Base-by-base conservation (phyloP, 1,140 invertebrate species). In the Caenorhabditis briggsae region DNA sequence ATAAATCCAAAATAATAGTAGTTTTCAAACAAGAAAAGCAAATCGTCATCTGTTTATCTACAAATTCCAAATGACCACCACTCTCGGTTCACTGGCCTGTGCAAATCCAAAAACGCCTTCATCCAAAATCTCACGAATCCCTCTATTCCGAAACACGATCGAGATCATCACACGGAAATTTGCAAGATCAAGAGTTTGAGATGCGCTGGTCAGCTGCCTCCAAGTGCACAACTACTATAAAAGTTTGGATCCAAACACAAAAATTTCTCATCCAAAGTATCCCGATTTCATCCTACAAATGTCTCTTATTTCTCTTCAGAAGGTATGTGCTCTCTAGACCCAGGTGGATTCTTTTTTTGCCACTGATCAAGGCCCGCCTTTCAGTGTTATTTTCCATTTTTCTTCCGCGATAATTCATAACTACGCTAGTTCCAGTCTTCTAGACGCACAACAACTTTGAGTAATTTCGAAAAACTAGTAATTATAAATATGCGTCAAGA, bases 401-500 rank as follows among this genome's bases (percentile, higher is more conserved):
- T 65, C 7, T 65, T 70, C 14, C 8, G 12, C 8, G 1, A 33
- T 43, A 70, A 70, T 46, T 46, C 18, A 0, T 11, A 7, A 20
- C 2, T 70, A 3, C 43, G 64, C 43, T 70, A 53, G 50, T 53
- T 16, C 33, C 33, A 33, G 1, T 33, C 59, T 23, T n/a, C 12
- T n/a, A 58, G 56, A 58, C 50, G n/a, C 23, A 18, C 23, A 9
- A 33, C 59, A 7, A 33, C 33, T 64, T 33, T 9, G 59, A 64
- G 8, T 64, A 33, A 64, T 64, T 16, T 64, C 33, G 20, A 25
- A 23, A 64, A 64, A 23, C 59, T 33, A 33, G 11, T 23, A 64
- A 64, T 64, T 64, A 64, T 33, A 64, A 33, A 64, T 8, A 64
- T 64, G 59, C 59, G 59, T 64, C 59, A 64, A 33, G 9, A 33